These are phyloP conservation scores for Zhuqinia jingwanae DNA, from an alignment of 2,888 invertebrate genomes.

Conservation along the genomic window DNA sequence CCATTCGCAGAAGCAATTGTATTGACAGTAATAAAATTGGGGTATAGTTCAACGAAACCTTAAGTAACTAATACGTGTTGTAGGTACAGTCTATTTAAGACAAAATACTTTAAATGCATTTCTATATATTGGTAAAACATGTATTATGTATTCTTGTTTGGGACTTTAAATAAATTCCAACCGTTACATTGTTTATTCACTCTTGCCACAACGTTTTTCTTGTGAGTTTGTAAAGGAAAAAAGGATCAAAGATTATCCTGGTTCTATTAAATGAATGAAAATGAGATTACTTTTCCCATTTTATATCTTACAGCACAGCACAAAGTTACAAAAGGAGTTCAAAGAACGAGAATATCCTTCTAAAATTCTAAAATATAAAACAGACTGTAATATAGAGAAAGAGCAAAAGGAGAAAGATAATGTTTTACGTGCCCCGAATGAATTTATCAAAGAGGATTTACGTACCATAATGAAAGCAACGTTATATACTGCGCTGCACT, in stretches of 20 bases:
- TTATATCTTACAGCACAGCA: background rate
- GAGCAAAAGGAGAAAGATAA: background rate
- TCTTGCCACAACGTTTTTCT: too few species aligned
- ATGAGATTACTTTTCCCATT: constrained; percentile 1
- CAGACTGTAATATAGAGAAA: too few species aligned
- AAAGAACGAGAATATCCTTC: background rate
- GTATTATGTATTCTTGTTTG: too few species aligned
- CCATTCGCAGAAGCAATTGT: too few species aligned
- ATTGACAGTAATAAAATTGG: too few species aligned
- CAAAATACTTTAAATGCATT: too few species aligned
- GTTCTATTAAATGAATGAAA: constrained; percentile 4
- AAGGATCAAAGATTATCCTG: background rate
- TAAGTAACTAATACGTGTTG: too few species aligned
- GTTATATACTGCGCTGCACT: background rate
- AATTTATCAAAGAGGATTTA: background rate
- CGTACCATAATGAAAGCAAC: background rate
- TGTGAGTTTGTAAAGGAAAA: background rate
- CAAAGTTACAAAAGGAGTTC: constrained; percentile 5
- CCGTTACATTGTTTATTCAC: too few species aligned
- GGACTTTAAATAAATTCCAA: too few species aligned
- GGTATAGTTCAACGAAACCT: too few species aligned
- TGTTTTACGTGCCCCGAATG: constrained; percentile 39
- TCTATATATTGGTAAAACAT: too few species aligned
- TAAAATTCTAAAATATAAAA: background rate
- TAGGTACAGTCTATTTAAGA: too few species aligned